Base-by-base conservation (phyloP, 2,797 vertebrate species). In the Sebastes itinus region DNA sequence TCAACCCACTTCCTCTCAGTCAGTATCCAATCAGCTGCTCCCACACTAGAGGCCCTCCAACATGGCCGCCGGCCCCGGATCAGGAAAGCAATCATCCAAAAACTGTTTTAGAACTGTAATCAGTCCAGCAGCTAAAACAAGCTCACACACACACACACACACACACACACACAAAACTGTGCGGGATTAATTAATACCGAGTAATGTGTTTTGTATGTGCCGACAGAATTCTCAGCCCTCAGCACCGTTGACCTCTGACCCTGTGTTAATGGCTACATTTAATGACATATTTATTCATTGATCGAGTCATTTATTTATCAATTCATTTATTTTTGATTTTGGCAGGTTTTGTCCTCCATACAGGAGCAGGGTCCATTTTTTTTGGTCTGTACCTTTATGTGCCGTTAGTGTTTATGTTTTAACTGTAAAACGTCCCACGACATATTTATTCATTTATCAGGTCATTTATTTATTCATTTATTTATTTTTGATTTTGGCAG, bases 171-270 rank as follows among this genome's bases (percentile, higher is more conserved):
- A 55, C 64, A 67, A 18, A 63, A 32, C 10, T 56, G 54, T 20
- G 46, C 7, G 2, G 23, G 28, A 66, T 32, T 61, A 66, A 76
- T 55, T 32, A 27, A 55, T 58, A 12, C 4, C 35, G 66, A 64
- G 49, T 32, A 61, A 72, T 3, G 46, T 35, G 52, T 38, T 38
- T 11, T 62, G 59, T 52, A 28, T 49, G 38, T 25, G n/a, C 9
- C 10, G 60, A 71, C 79, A 28, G 66, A 52, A 11, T 52, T 20
- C 23, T 55, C 28, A n/a, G 11, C 68, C 18, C 14, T 65, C 76
- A 25, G 72, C 72, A 23, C 42, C 77, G 52, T 59, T 69, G 77
- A 80, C 77, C 82, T 68, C 58, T 38, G 62, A 80, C 68, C 77
- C 18, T 0, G 16, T 8, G 10, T 20, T 22, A 18, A 18, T 46